Conservation (phyloP, 64 coral and sea anemone species). For the Cladopsammia gracilis region DNA sequence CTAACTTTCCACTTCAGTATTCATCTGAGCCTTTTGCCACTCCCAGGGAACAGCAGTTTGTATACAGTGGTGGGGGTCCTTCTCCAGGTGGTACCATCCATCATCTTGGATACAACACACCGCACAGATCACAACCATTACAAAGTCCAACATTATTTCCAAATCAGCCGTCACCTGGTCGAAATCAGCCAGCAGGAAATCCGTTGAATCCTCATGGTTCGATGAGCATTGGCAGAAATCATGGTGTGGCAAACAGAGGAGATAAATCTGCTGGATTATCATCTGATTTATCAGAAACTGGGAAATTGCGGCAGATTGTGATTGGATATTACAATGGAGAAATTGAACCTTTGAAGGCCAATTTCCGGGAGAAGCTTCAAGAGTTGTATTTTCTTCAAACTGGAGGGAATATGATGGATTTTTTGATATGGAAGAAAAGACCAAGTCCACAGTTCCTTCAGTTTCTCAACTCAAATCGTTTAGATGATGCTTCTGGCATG, state of each 20-base stretch:
- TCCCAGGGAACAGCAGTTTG: slow-evolving; percentile 43
- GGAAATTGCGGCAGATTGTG: slow-evolving; percentile 80
- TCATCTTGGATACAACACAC: slow-evolving; percentile 87
- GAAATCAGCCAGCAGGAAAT: slow-evolving; percentile 73
- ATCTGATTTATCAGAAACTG: slow-evolving; percentile 78
- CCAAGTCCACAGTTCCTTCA: slow-evolving; percentile 74
- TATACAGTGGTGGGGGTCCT: slow-evolving; percentile 55
- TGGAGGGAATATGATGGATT: slow-evolving; percentile 95
- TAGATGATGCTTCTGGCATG: slow-evolving; percentile 88
- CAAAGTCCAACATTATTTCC: slow-evolving; percentile 77
- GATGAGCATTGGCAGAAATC: slow-evolving; percentile 40
- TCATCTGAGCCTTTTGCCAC: slow-evolving; percentile 19
- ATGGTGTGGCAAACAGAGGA: slow-evolving; percentile 36
- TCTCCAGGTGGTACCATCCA: slow-evolving; percentile 83
- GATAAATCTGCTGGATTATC: slow-evolving; percentile 58
- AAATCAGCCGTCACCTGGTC: slow-evolving; percentile 82
- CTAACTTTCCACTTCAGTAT: slow-evolving; percentile 27
- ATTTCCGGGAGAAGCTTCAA: slow-evolving; percentile 92
- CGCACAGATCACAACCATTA: slow-evolving; percentile 69
- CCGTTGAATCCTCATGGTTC: slow-evolving; percentile 60
- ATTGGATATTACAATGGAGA: slow-evolving; percentile 92
- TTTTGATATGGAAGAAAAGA: slow-evolving; percentile 83
- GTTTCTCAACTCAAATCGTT: slow-evolving; percentile 78
- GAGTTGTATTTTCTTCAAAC: slow-evolving; percentile 97
- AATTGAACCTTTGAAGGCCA: slow-evolving; percentile 81